These are phyloP conservation scores for Scaptomyza pallida DNA, from an alignment of 1,140 invertebrate genomes.

Conservation along the genomic window DNA sequence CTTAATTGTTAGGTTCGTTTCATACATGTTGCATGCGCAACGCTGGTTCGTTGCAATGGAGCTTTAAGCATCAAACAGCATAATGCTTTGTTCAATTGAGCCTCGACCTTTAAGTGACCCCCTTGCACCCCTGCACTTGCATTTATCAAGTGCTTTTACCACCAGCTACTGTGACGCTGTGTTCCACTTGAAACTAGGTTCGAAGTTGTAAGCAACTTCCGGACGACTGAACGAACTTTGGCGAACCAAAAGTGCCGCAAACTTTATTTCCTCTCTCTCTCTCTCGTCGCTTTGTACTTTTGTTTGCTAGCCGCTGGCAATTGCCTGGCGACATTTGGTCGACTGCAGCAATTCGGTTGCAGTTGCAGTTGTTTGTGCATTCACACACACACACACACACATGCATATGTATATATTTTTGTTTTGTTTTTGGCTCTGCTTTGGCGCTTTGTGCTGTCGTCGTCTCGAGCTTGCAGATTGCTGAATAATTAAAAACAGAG, in stretches of 20 bases:
- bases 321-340: constrained; percentile 39
- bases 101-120: constrained; percentile 7
- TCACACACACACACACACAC: too few species aligned
- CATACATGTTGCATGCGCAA: constrained; percentile 24
- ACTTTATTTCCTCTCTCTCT: constrained; percentile 6
- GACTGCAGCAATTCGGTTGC: constrained; percentile 36
- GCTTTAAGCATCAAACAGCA: constrained; percentile 34
- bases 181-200: constrained; percentile 25
- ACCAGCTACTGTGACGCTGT: constrained; percentile 11
- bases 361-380: constrained; percentile 57
- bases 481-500: constrained; percentile 72
- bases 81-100: not conserved
- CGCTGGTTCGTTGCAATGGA: constrained; percentile 43
- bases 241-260: constrained; percentile 30
- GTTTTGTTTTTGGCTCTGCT: constrained; percentile 25
- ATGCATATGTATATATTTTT: constrained; percentile 48
- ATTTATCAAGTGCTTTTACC: constrained; percentile 17
- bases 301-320: not conserved
- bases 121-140: not conserved
- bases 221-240: constrained; percentile 25
- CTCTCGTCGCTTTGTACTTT: not conserved
- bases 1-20: not conserved
- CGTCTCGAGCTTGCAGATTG: constrained; percentile 49
- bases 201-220: constrained; percentile 50
- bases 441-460: constrained; percentile 1